Base-by-base conservation (phyloP, 2,888 invertebrate species). In the Pachliopta kotzebuea region DNA sequence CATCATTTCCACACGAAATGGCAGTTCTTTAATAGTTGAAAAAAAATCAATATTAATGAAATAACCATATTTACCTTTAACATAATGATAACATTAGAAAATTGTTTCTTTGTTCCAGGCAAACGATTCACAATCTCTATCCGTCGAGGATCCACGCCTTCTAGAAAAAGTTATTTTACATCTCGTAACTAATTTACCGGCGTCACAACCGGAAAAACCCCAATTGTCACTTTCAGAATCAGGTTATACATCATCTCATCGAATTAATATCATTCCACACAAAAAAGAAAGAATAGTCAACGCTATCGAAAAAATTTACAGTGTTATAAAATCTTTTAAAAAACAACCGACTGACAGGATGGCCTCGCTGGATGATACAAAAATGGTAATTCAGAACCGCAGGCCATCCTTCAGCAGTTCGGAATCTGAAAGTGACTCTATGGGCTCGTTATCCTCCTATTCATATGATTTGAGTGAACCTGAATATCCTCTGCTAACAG, bases 151-250 rank as follows among this genome's bases (percentile, higher is more conserved):
- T 83, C 95, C 95, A 0, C 84, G 74, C 45, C 77, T 94, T 68
- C 77, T 96, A 29, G 94, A 96, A 73, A 93, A 93, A 72, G 96
- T 95, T 0, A 94, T 96, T 57, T 88, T 94, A 18, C 93, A 94
- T 71, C 83, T 96, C 23, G 86, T 90, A 1, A 85, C 81, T 0
- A 79, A 86, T 59, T 69, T 90, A n/a, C 88, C 88, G 0, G 78
- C 83, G 0, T 77, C 81, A 0, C 60, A 71, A 4, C 56, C 75
- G 0, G 70, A 73, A 0, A 72, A 69, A 3, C 29, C 58, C 2
- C 53, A 49, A 26, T 23, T 42, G 0, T 65, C 60, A 0, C 60
- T 59, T 0, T 14, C 62, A 7, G 20, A 37, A 4, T 37, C 52
- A 6, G 45, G 52, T 45, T 60, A 64, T n/a, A 8, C 23, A 20